Percentiles rank a stretch among this genome's conserved stretches.
These are phyloP conservation scores for Physocephala rufipes DNA, from an alignment of 2,888 invertebrate species.

Conservation along the genomic window DNA sequence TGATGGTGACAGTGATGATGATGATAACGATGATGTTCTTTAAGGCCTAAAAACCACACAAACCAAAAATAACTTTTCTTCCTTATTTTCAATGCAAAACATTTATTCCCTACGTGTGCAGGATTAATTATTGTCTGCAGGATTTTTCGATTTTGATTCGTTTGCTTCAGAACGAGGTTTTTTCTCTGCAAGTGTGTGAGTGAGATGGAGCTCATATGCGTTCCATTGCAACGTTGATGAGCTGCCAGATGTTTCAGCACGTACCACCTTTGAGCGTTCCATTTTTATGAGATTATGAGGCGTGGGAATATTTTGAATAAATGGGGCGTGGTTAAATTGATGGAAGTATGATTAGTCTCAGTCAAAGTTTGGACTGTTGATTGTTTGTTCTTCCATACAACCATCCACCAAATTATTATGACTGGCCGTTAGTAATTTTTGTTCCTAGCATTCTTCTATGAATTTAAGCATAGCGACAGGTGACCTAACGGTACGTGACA, in stretches of 20 bases:
- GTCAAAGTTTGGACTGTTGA: conserved; percentile 38
- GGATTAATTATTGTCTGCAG: too few species aligned
- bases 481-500: conserved; percentile 50
- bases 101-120: too few species aligned
- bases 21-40: conserved; percentile 39
- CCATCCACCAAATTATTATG: too few species aligned
- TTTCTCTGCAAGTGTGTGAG: too few species aligned
- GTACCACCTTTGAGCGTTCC: conserved; percentile 5
- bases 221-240: conserved; percentile 6
- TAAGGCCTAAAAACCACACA: too few species aligned
- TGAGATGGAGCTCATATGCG: conserved; percentile 38
- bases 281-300: conserved; percentile 9
- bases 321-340: conserved; percentile 8
- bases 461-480: conserved; percentile 59
- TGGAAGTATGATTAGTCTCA: conserved; percentile 29
- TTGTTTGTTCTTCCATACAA: conserved; percentile 43
- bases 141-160: too few species aligned
- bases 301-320: conserved; percentile 44
- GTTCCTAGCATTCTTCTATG: conserved; percentile 50
- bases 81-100: too few species aligned
- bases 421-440: conserved; percentile 29
- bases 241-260: conserved; percentile 14
- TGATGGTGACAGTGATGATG: conserved; percentile 39
- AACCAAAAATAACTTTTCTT: too few species aligned
- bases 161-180: too few species aligned